Percentiles rank a stretch among this genome's conserved stretches.
Conservation (phyloP, 2,113 vertebrate species). For the Ctenomys sociabilis region DNA sequence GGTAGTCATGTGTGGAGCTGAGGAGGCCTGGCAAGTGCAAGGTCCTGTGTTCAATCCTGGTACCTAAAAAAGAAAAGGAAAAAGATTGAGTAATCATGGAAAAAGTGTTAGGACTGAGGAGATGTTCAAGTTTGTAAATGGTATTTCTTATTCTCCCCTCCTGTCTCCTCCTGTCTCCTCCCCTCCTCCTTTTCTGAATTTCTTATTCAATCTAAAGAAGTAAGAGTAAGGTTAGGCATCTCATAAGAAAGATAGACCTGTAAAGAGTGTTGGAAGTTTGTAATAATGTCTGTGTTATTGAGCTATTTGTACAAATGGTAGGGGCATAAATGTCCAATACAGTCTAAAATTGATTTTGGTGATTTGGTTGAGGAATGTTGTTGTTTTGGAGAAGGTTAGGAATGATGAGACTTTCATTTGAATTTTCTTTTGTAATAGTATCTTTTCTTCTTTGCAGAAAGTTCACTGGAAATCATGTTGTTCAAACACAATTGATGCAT, state of each 20-base stretch:
- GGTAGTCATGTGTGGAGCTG: neutral
- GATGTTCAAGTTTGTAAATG: neutral
- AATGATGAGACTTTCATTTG: conserved; percentile 9
- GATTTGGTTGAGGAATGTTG: neutral
- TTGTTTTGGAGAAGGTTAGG: neutral
- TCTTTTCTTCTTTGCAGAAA: conserved; percentile 84
- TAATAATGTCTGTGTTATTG: neutral
- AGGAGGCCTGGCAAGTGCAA: too few species aligned
- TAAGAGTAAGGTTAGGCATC: neutral
- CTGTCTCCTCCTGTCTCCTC: too few species aligned
- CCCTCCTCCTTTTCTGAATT: neutral
- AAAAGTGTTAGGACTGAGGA: neutral
- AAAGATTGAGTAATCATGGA: neutral
- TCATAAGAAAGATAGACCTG: conserved; percentile 7
- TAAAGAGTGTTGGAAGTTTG: neutral
- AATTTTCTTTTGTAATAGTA: conserved; percentile 53
- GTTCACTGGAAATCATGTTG: conserved; percentile 90
- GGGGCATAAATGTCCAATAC: neutral
- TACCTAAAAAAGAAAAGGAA: too few species aligned
- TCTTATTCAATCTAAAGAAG: conserved; percentile 32
- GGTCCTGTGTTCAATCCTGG: too few species aligned
- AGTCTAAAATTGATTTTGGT: conserved; percentile 31
- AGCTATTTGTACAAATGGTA: neutral
- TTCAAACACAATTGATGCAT: conserved; percentile 93
- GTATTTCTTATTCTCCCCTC: neutral